A percentile compares a stretch with the other conserved stretches of the same genome.
These are phyloP conservation scores for Dexiosoma caninum DNA, from an alignment of 2,888 invertebrate species.

Conservation along the genomic window DNA sequence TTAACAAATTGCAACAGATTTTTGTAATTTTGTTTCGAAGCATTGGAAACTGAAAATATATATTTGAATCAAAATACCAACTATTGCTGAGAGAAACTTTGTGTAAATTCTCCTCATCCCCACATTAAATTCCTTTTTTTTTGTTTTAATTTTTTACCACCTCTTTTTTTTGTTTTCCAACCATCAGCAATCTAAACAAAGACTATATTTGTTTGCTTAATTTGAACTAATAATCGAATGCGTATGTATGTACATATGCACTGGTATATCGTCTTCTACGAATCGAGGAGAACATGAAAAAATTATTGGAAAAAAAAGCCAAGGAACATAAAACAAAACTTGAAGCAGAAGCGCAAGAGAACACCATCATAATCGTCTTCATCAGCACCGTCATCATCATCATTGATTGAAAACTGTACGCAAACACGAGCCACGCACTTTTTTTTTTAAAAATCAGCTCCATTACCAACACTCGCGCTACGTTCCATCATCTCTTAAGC, in stretches of 20 bases:
- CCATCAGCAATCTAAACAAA: background rate
- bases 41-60: too few species aligned
- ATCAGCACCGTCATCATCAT: conserved; percentile 9
- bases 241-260: background rate
- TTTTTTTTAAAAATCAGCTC: background rate
- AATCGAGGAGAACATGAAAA: conserved; percentile 29
- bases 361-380: conserved; percentile 17
- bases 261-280: background rate
- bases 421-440: conserved; percentile 56
- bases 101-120: too few species aligned
- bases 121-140: too few species aligned
- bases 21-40: too few species aligned
- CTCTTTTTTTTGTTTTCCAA: background rate
- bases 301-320: conserved; percentile 15
- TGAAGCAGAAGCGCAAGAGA: conserved; percentile 32
- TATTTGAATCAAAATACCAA: too few species aligned
- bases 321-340: conserved; percentile 12
- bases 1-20: too few species aligned
- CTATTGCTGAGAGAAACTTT: too few species aligned
- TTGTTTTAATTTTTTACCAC: background rate
- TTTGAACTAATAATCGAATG: conserved; percentile 47
- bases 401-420: conserved; percentile 49
- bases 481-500: too few species aligned
- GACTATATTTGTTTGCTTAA: conserved; percentile 30
- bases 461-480: conserved; percentile 3